Evolutionary conservation across 2,113 vertebrate species (phyloP).

Genomic region (Coptodon rendalli): DNA sequence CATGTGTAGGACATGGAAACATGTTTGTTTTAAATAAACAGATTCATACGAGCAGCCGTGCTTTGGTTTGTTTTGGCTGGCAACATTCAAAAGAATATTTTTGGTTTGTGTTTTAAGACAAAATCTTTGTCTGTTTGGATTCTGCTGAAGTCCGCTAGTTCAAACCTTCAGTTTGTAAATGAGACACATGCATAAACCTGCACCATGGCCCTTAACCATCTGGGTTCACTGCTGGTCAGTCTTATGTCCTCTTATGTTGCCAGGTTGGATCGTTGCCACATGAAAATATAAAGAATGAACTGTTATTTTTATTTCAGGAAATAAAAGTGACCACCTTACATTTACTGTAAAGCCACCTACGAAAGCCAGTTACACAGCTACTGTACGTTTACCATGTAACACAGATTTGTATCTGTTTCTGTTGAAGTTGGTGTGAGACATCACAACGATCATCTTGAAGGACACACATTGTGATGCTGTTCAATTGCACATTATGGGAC

Average conservation of each 20-base stretch:
- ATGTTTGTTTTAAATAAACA: not conserved
- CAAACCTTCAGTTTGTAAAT: not conserved
- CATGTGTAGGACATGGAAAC: not conserved
- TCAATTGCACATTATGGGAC: not conserved
- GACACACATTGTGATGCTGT: not conserved
- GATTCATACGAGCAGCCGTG: not conserved
- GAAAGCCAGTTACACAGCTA: not conserved
- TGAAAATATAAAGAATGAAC: not conserved
- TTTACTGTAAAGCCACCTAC: not conserved
- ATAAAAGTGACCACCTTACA: not conserved
- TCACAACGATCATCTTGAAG: not conserved
- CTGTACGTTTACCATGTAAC: not conserved
- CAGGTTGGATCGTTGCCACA: not conserved
- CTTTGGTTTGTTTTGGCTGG: not conserved
- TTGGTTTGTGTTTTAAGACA: accelerated
- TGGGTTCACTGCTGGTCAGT: not conserved
- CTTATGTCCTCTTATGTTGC: not conserved
- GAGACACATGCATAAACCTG: not conserved
- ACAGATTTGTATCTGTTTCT: not conserved
- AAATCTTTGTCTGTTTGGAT: not conserved
- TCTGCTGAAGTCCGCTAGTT: not conserved
- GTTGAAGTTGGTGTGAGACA: not conserved
- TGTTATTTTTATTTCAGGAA: not conserved
- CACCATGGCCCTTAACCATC: not conserved
- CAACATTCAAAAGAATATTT: not conserved